A percentile compares a stretch with the other conserved stretches of the same genome.
These are phyloP conservation scores for Poeciliopsis turrubarensis DNA, from an alignment of 2,113 vertebrate species.

Conservation along the genomic window DNA sequence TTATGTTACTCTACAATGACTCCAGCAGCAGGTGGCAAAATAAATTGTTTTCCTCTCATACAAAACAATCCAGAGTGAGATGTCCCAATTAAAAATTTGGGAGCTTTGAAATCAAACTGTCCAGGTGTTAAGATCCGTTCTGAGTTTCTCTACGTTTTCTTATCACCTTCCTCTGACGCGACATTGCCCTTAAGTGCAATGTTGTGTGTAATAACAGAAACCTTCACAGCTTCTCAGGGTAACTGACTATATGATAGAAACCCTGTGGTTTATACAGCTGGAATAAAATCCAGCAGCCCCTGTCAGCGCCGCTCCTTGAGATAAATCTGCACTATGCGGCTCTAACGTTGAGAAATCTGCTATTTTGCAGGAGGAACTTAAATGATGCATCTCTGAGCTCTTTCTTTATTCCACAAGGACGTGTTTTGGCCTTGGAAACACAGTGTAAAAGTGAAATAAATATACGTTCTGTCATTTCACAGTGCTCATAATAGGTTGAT, in stretches of 20 bases:
- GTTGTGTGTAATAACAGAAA: neutral
- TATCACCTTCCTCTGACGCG: neutral
- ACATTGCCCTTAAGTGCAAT: neutral
- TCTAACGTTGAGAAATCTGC: constrained; percentile 31
- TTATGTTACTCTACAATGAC: neutral
- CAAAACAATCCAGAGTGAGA: neutral
- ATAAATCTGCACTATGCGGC: constrained; percentile 19
- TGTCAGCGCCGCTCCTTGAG: constrained; percentile 22
- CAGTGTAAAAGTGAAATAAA: constrained; percentile 37
- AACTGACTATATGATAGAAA: constrained; percentile 48
- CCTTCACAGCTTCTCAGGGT: constrained; percentile 2
- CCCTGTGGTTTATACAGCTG: constrained; percentile 15
- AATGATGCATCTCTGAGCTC: constrained; percentile 47
- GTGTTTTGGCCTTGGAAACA: constrained; percentile 25
- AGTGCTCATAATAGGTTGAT: constrained; percentile 24
- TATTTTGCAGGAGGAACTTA: constrained; percentile 33
- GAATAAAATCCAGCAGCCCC: constrained; percentile 28
- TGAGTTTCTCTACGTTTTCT: neutral
- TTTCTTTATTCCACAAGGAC: constrained; percentile 13
- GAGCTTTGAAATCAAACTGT: neutral
- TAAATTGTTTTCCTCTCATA: neutral
- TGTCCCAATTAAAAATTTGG: neutral
- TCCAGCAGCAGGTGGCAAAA: neutral
- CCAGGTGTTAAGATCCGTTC: neutral
- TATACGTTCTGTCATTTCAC: constrained; percentile 16